Evolutionary conservation across 2,113 vertebrate species (phyloP), one percentile per base, ranked within the genome.

Genomic region (Nycticorax nycticorax): DNA sequence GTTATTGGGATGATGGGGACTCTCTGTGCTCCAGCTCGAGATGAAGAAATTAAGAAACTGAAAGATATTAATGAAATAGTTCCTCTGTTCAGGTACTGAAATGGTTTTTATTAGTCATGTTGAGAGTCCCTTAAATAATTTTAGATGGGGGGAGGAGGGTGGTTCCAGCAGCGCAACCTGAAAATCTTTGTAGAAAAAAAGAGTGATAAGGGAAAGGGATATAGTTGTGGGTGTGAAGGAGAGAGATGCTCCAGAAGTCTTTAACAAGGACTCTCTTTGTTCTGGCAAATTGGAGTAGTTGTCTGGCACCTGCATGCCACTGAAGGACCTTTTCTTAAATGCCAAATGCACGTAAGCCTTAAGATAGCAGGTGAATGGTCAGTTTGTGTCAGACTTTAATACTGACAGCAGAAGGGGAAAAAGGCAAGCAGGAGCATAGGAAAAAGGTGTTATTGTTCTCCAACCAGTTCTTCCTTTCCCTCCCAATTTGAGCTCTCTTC

Each of bases 1-100:
- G 98, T 99, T 52, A 98, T 99, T 71, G 98, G 98, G 59, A 99
- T 99, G 98, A 99, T 99, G 99, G 99, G 98, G 28, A 99, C 98
- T 3, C 98, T 99, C 43, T 99, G 99, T 66, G 99, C 99, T 69
- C 99, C 99, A 80, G 99, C 98, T 93, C 98, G 99, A 88, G 99
- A 99, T 69, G 96, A 98, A 77, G 99, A 99, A 92, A 98, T 99
- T 91, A 97, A 96, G 67, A 99, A 98, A 82, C 98, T 99, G n/a
- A 99, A 98, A 84, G 98, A 99, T 87, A 98, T 99, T 97, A 76
- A 98, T 37, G 99, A 99, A 83, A 97, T 99, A 41, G 98, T 99
- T 85, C 98, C 98, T 90, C 98, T 99, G 74, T 99, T 99, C 96
- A 99, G 98, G 99, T 99, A 98, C 90, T 87, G 73, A 72, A 84